These are phyloP conservation scores for Phalanger gymnotis DNA, from an alignment of 2,797 vertebrate species.

Conservation along the genomic window DNA sequence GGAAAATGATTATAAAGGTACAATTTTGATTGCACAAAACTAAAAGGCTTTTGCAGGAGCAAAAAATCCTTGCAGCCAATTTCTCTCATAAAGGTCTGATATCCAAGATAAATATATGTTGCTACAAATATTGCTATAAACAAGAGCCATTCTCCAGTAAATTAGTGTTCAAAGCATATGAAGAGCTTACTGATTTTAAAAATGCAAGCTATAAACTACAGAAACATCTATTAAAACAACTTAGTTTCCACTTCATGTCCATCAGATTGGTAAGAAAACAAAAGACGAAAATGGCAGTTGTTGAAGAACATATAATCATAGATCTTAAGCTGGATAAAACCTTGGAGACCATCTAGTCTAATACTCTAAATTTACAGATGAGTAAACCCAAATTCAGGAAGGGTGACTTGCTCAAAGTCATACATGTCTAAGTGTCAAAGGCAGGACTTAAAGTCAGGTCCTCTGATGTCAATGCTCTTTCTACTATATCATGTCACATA, in stretches of 20 bases:
- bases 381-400: neutral
- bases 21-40: too few relatives aligned
- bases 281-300: neutral
- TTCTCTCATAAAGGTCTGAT: too few relatives aligned
- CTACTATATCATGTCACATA: neutral
- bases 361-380: neutral
- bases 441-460: neutral
- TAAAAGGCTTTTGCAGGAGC: too few relatives aligned
- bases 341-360: neutral
- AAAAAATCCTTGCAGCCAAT: too few relatives aligned
- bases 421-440: too few relatives aligned
- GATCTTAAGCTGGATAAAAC: neutral
- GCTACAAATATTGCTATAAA: too few relatives aligned
- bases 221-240: neutral
- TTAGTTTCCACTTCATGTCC: neutral
- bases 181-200: too few relatives aligned
- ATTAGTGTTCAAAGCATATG: too few relatives aligned
- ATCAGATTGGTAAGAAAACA: neutral
- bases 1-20: too few relatives aligned
- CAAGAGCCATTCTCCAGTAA: too few relatives aligned
- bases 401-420: neutral
- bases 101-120: too few relatives aligned
- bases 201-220: neutral
- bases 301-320: neutral
- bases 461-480: neutral